Evolutionary conservation across 2,113 vertebrate genomes (phyloP), one percentile per base, ranked within the genome.

Genomic region (Pseudorectes ferrugineus): DNA sequence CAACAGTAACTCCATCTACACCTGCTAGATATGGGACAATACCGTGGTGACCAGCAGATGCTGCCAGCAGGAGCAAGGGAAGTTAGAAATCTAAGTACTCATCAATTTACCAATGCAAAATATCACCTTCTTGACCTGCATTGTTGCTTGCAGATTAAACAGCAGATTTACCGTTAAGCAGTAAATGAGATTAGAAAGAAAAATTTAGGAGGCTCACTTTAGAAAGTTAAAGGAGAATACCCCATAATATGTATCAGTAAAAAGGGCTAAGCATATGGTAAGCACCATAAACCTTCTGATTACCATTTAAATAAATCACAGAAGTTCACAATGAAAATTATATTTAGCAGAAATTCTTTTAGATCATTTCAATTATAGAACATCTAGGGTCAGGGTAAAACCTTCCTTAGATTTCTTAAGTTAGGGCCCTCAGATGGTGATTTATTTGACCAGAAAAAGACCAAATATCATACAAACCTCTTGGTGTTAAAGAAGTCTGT

Each of bases 401-500:
- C 10, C 6, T 4, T 6, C 29, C 48, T 72, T 25, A 42, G 20
- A 38, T 66, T 80, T 78, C 58, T 38, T 20, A 75, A 48, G 3
- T 43, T 11, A 74, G 8, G 11, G n/a, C 12, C 40, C 40, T 68
- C 26, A 75, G 46, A 85, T 3, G 3, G 1, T 29, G 51, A 33
- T 79, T 70, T 35, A 40, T 72, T n/a, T 62, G 36, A 71, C 12
- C n/a, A 91, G 24, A 90, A 66, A 81, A 84, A 48, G 2, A 57
- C 5, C 51, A 85, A 93, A 75, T 23, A 74, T 43, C 23, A 76
- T 74, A 98, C 99, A 97, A 96, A 99, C 99, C 99, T 98, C 99
- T 98, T 28, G 99, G 99, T 58, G 99, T 99, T 94, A 99, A 97
- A 58, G 99, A 98, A 33, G 98, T 98, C 95, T 99, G 99, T 84